Evolutionary conservation across 2,888 invertebrate genomes (phyloP), one percentile per base, ranked within the genome.

Genomic region (Mylabris sibirica): DNA sequence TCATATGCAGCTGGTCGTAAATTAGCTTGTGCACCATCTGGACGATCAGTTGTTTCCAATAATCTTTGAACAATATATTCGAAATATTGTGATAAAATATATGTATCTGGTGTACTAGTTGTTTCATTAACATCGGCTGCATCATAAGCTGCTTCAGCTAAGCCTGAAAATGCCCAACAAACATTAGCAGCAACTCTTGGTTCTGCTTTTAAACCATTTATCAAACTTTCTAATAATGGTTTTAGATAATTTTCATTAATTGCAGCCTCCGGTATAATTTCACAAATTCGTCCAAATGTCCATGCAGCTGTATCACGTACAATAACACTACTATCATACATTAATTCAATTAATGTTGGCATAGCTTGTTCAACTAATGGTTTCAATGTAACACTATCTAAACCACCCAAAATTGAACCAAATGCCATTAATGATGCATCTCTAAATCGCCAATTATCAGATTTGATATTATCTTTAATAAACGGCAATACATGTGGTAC

Each of bases 361-460:
- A 99, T 95, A 0, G 99, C 99, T 83, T 98, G 95, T 82, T 98
- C 97, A 0, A 99, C 98, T 63, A 99, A 87, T 0, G 96, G 95
- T 84, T 96, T 96, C 66, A 99, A 87, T 1, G 95, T 95, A 60
- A 87, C 89, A 0, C 91, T 89, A 79, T 98, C 96, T 22, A 99
- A 90, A 0, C 99, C 99, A 74, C 98, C 97, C 61, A 83, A 75
- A 75, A 84, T 84, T 2, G 93, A 93, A 79, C 98, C 99, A 83
- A 99, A 99, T 0, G 98, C 97, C 99, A 99, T 99, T 14, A 99
- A 90, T 0, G 99, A 98, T 3, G 99, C 99, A 86, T 99, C 99
- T 34, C 85, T 76, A 73, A 81, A 85, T 49, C 95, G 88, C 98
- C 98, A 99, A 83, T 98, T 95, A 20, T 92, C 90, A 76, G 93